Evolutionary conservation across 2,113 vertebrate species (phyloP).

Genomic region (Myotis yumanensis): DNA sequence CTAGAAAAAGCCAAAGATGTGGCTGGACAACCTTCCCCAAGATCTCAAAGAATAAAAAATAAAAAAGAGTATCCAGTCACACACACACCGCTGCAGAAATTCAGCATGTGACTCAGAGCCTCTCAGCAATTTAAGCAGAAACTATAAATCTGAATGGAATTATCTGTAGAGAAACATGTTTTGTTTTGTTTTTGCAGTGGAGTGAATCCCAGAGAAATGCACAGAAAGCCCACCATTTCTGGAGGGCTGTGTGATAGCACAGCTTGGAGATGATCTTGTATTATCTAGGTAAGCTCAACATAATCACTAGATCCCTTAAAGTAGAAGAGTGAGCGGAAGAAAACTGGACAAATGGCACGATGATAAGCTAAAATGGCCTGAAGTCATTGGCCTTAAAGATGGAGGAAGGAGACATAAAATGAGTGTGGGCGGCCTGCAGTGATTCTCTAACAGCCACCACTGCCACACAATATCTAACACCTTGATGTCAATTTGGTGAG

Average conservation of each 20-base stretch:
- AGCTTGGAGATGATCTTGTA: not conserved
- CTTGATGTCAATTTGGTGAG: not conserved
- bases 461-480: not conserved
- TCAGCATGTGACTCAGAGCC: not conserved
- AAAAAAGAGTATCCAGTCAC: not conserved
- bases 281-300: not conserved
- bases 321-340: not conserved
- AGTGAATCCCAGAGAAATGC: not conserved
- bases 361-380: not conserved
- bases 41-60: not conserved
- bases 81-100: not conserved
- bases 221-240: not conserved
- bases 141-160: not conserved
- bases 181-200: not conserved
- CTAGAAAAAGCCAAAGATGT: not conserved
- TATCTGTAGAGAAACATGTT: not conserved
- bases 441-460: not conserved
- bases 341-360: not conserved
- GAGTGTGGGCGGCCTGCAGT: not conserved
- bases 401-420: no score
- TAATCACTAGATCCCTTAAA: not conserved
- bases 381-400: not conserved
- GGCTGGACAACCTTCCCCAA: not conserved
- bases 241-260: not conserved
- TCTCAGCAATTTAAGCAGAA: not conserved